Evolutionary conservation across 64 coral and sea anemone genomes (phyloP).

Genomic region (Actinia equina): DNA sequence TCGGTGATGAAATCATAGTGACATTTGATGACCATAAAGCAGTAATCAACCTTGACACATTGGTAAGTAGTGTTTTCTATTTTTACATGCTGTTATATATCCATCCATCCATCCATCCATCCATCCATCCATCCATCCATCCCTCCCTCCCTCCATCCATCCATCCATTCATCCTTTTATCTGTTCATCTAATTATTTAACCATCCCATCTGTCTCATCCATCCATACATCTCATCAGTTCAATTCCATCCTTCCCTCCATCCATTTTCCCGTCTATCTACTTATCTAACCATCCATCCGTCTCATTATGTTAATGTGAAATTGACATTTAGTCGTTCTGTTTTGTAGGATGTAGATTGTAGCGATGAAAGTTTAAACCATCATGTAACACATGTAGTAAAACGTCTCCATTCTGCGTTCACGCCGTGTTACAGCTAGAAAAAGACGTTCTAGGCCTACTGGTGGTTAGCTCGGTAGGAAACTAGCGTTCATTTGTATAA

Average conservation of each 20-base stretch:
- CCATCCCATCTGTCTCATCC: no score
- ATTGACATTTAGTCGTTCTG: background rate
- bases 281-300: no score
- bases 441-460: background rate
- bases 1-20: slow-evolving; percentile 76
- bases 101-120: no score
- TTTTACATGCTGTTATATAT: no score
- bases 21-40: slow-evolving; percentile 59
- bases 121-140: no score
- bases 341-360: slow-evolving; percentile 72
- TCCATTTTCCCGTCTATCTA: background rate
- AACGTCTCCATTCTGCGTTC: slow-evolving; percentile 77
- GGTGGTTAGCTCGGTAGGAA: no score
- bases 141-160: no score
- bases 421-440: slow-evolving; percentile 45
- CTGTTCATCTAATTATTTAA: no score
- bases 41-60: slow-evolving; percentile 61
- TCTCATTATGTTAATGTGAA: no score
- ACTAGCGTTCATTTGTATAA: no score
- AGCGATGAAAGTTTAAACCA: slow-evolving; percentile 70
- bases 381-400: slow-evolving; percentile 71
- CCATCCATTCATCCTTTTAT: no score
- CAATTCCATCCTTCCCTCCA: background rate
- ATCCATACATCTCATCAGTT: background rate
- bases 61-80: slow-evolving; percentile 74